These are phyloP conservation scores for Sorex fumeus DNA, from an alignment of 2,113 vertebrate species.

Conservation along the genomic window DNA sequence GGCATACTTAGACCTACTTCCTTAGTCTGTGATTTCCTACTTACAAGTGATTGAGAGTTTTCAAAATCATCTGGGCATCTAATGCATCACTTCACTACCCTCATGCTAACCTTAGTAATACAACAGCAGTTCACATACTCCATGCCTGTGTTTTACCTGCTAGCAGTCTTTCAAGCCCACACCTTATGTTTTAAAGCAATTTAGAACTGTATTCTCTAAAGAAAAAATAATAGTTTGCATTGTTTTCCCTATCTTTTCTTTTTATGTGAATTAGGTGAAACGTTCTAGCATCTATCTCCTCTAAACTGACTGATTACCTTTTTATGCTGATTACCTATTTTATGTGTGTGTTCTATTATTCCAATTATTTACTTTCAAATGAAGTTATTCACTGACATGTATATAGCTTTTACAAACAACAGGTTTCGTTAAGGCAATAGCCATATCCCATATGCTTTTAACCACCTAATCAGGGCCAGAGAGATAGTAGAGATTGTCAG, in stretches of 20 bases:
- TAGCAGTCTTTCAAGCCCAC: background rate
- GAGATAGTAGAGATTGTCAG: too few relatives aligned
- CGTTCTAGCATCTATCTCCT: background rate
- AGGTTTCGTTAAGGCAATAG: background rate
- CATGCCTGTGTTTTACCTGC: background rate
- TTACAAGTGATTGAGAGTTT: background rate
- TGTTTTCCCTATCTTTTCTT: background rate
- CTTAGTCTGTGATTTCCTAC: background rate
- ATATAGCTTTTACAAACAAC: background rate
- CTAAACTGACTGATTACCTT: background rate
- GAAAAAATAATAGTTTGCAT: background rate
- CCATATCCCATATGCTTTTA: background rate
- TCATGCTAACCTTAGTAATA: background rate
- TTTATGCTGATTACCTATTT: too few relatives aligned
- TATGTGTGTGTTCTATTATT: background rate
- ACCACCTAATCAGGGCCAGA: background rate
- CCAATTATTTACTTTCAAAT: background rate
- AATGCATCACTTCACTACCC: background rate
- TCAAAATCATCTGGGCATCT: background rate
- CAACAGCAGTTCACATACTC: background rate
- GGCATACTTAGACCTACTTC: background rate
- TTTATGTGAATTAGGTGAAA: background rate
- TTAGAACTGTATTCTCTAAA: background rate
- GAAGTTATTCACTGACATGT: background rate
- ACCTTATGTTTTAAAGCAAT: conserved; percentile 11